Base-by-base conservation (phyloP, 2,888 invertebrate species). In the Sarcophaga subvicina region DNA sequence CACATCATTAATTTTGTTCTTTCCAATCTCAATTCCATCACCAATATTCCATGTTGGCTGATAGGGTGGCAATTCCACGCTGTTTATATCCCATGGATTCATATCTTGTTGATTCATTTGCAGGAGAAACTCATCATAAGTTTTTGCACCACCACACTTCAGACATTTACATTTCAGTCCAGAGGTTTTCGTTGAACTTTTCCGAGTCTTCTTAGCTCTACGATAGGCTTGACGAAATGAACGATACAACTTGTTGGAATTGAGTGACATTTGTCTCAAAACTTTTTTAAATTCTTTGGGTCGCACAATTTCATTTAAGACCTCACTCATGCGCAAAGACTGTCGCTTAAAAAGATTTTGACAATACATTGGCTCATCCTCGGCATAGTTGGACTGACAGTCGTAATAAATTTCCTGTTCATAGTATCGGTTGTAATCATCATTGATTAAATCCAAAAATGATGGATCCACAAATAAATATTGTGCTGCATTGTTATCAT, bases 221-320 rank as follows among this genome's bases (percentile, higher is more conserved):
- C 22, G 12, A 69, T 86, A 84, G 5, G 84, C 84, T 3, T 60
- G 60, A 11, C 73, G 67, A 67, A 84, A 86, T 11, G 72, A 62
- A 0, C 49, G 49, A 84, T 86, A 84, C 60, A 86, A 75, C 1
- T 22, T 12, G 64, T 78, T 72, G 0, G 86, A 70, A 12, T 72
- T 80, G 8, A 45, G 37, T 2, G 83, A 80, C 45, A 84, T 45
- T 64, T 86, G 77, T 11, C 66, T 83, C 0, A 84, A 59, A 2
- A 84, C 63, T 54, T 25, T 8, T 47, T 80, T 86, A 64, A 86
- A 86, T 22, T 84, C 69, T 27, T 54, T 73, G 10, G 86, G 69
- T 62, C 66, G 64, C 49, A 20, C 12, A 0, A 84, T 80, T 60
- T 75, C 47, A 54, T 75, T 62, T 0, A 86, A 80, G 2, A 86